Percentiles rank a stretch among this genome's conserved stretches.
Evolutionary conservation across 2,113 vertebrate genomes (phyloP).

Genomic region (Loxodonta africana): DNA sequence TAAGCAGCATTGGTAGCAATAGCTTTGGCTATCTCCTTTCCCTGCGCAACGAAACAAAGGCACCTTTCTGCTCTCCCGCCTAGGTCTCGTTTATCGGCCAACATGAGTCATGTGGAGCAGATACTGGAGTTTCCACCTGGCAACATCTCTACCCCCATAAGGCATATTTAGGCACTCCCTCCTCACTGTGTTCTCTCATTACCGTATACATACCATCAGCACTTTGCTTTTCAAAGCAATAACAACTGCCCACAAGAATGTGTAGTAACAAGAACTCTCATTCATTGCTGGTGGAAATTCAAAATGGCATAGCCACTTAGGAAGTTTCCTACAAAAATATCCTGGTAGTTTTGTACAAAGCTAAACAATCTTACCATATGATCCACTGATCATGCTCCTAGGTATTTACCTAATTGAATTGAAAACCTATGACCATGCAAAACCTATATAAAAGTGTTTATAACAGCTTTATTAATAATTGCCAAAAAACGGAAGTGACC

Average conservation of each 20-base stretch:
- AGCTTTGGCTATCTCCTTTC: too few species aligned
- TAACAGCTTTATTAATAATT: neutral
- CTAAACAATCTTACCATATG: neutral
- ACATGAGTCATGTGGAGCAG: too few species aligned
- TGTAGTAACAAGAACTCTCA: neutral
- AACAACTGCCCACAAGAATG: neutral
- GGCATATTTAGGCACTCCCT: neutral
- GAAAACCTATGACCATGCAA: neutral
- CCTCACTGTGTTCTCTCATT: neutral
- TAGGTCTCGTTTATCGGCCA: too few species aligned
- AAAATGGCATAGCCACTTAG: neutral
- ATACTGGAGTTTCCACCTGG: too few species aligned
- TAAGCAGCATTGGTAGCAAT: too few species aligned
- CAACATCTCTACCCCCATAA: neutral
- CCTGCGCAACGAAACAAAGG: too few species aligned
- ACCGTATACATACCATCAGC: neutral
- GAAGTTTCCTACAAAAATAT: neutral
- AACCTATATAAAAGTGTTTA: neutral
- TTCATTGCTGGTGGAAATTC: neutral
- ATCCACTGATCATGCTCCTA: neutral
- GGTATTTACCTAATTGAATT: neutral
- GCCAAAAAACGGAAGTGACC: neutral
- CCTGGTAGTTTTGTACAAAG: neutral
- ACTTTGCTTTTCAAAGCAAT: neutral
- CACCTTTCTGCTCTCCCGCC: too few species aligned